Evolutionary conservation across 2,888 invertebrate genomes (phyloP), one percentile per base, ranked within the genome.

Genomic region (Cataglyphis livida): DNA sequence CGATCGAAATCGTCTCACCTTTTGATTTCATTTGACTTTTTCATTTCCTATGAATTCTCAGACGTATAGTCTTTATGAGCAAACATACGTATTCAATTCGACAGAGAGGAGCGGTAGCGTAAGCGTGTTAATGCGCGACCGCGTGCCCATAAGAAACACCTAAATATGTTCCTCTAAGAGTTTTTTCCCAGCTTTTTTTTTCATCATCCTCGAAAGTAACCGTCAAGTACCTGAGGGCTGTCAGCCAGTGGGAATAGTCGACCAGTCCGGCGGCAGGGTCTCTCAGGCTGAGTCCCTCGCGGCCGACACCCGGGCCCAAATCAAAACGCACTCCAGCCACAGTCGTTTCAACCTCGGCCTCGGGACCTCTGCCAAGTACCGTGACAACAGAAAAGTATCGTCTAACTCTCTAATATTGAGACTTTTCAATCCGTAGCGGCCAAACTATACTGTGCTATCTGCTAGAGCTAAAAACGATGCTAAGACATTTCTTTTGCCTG

Each of bases 161-260:
- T 76, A 71, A 71, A 12, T 79, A 78, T 84, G 82, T 68, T 84
- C 84, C 78, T 83, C 86, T 75, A 76, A 86, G 83, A 90, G 85
- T 66, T 51, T 51, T 51, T 51, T 62, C 84, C 78, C 84, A 79
- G 35, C 57, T 41, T 28, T 21, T 32, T 51, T 68, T 76, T 74
- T 86, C 85, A 83, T 84, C 81, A 87, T 87, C 87, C 90, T 91
- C 90, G 90, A 91, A 93, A 92, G 91, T 92, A 91, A 92, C 91
- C 92, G 87, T 91, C 87, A 92, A 91, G 95, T 95, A 95, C 95
- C 95, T 95, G 95, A 95, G 93, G 94, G 95, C 94, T 92, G 94
- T 95, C 92, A 95, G 95, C 96, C 96, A 96, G 92, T 95, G 95
- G 92, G 95, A 95, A 95, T 96, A 96, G 94, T 96, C 95, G 94